Evolutionary conservation across 2,888 invertebrate species (phyloP).

Genomic region (Lasioglossum leucozonium): DNA sequence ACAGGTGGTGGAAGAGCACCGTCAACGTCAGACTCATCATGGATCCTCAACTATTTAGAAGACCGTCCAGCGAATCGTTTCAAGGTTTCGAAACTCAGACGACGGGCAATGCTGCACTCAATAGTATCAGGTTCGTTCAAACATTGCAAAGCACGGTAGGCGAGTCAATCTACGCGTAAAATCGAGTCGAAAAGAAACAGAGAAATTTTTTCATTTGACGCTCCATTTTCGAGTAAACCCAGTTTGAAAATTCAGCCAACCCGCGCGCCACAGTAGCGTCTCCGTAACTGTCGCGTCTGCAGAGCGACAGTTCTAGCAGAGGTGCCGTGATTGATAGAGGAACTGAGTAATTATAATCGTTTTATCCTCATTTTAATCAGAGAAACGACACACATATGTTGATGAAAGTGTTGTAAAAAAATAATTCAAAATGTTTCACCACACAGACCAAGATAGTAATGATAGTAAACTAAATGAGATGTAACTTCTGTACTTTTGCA

Average conservation of each 20-base stretch:
- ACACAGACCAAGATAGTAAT: too few relatives aligned
- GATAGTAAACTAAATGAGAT: too few relatives aligned
- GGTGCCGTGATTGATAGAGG: too few relatives aligned
- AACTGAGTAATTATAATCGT: too few relatives aligned
- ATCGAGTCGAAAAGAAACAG: not conserved
- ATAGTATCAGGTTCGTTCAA: constrained; percentile 24
- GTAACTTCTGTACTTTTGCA: too few relatives aligned
- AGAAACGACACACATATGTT: not conserved
- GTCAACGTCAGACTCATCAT: constrained; percentile 88
- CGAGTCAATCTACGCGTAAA: not conserved
- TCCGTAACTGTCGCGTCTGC: too few relatives aligned
- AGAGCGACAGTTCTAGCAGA: too few relatives aligned
- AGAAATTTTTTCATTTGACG: not conserved
- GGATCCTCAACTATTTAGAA: constrained; percentile 84
- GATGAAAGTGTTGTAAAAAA: not conserved
- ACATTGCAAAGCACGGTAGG: not conserved
- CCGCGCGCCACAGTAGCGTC: too few relatives aligned
- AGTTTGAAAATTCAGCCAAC: not conserved
- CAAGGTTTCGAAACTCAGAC: constrained; percentile 67
- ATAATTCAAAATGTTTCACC: not conserved
- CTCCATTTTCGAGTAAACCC: not conserved
- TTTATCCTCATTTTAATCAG: not conserved
- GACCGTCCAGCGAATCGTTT: constrained; percentile 65
- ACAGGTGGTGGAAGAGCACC: constrained; percentile 88
- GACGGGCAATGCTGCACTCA: constrained; percentile 4